Conservation (phyloP, 2,888 invertebrate species). For the Monoplex corrugatus region DNA sequence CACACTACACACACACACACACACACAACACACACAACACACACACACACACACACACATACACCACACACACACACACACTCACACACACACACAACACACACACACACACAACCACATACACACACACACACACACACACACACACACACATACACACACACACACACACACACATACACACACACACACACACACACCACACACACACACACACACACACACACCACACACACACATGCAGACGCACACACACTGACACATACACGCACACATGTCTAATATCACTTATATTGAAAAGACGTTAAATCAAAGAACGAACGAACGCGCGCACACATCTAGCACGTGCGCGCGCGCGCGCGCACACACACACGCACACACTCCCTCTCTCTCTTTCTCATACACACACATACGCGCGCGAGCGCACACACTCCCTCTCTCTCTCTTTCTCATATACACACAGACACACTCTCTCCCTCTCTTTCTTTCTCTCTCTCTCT, state of each 20-base stretch:
- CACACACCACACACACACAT: neutral
- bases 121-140: neutral
- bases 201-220: slow-evolving; percentile 11
- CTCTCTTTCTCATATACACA: no score
- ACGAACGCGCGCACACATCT: no score
- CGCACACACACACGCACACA: no score
- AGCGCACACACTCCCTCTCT: no score
- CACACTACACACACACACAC: neutral
- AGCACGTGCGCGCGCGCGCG: no score
- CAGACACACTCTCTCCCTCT: no score
- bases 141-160: slow-evolving; percentile 8
- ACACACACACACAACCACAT: neutral
- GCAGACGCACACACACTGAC: neutral
- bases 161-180: neutral
- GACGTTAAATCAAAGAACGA: no score
- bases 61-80: neutral
- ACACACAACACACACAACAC: neutral
- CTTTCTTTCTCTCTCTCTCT: no score
- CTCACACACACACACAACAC: neutral
- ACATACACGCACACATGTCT: neutral
- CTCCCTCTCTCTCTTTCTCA: no score
- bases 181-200: slow-evolving; percentile 8
- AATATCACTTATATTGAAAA: no score
- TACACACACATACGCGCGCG: no score
- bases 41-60: neutral